A percentile compares a stretch with the other conserved stretches of the same genome.
Conservation (phyloP, 2,113 vertebrate genomes). For the Indicator maculatus region DNA sequence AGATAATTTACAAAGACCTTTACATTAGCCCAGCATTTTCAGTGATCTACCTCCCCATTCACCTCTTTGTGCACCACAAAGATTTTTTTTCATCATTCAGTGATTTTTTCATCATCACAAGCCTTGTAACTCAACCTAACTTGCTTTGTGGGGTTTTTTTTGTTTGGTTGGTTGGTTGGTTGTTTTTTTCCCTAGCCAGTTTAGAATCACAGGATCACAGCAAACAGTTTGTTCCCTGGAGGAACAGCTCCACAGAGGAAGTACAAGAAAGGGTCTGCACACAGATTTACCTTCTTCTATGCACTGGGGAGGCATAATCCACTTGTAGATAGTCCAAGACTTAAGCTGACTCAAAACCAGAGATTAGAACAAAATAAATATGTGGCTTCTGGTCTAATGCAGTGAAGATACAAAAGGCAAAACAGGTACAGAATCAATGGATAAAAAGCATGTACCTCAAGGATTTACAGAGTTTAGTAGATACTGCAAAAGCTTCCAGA, state of each 20-base stretch:
- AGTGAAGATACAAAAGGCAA: not conserved
- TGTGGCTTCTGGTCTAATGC: not conserved
- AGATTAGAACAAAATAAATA: not conserved
- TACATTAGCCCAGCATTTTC: not conserved
- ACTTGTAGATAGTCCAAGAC: not conserved
- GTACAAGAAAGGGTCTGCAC: not conserved
- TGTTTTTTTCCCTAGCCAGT: not conserved
- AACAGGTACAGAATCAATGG: not conserved
- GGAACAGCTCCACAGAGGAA: not conserved
- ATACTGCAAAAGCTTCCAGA: not conserved
- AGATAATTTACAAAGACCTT: not conserved
- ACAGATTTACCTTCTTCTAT: not conserved
- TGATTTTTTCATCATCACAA: not conserved
- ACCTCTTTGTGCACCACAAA: not conserved
- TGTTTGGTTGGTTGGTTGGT: too few relatives aligned
- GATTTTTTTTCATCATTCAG: not conserved
- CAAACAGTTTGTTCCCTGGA: not conserved
- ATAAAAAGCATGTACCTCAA: not conserved
- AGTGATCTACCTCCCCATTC: not conserved
- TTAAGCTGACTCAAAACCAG: not conserved
- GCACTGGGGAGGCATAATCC: not conserved
- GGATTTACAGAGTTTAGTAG: too few relatives aligned
- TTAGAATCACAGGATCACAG: not conserved
- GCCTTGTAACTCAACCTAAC: not conserved
- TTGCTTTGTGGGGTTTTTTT: not conserved